Conservation (phyloP, 2,797 vertebrate genomes). For the Centroberyx gerrardi region DNA sequence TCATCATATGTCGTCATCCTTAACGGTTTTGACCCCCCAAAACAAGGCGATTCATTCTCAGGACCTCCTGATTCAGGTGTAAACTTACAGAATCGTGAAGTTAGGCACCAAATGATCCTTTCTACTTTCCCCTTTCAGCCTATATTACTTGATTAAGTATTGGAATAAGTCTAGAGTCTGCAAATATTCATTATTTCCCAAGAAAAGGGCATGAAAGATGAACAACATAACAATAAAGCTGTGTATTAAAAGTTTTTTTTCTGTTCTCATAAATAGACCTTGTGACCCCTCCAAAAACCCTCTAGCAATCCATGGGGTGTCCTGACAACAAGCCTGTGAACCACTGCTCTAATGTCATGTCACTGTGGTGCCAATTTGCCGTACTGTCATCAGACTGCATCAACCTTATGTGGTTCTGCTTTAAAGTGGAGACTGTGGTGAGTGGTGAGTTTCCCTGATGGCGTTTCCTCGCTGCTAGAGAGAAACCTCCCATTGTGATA, state of each 20-base stretch:
- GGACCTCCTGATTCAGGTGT: no score
- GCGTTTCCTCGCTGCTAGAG: constrained; percentile 28
- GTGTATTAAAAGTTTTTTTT: not conserved
- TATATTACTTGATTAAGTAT: not conserved
- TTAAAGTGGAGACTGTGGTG: constrained; percentile 13
- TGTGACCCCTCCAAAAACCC: not conserved
- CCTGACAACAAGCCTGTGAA: not conserved
- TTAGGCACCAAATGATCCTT: not conserved
- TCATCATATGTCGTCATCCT: not conserved
- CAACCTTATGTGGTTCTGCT: not conserved
- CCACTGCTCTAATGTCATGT: constrained; percentile 22
- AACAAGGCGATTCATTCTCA: not conserved
- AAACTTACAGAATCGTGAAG: not conserved
- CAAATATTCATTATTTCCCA: not conserved
- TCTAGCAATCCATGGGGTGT: constrained; percentile 28
- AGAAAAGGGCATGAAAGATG: not conserved
- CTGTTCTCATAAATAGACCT: not conserved
- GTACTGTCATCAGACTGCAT: constrained; percentile 7
- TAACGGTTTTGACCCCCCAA: not conserved
- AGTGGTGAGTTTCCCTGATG: constrained; percentile 32
- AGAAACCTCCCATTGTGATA: not conserved
- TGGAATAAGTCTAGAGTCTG: no score
- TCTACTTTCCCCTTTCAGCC: constrained; percentile 32
- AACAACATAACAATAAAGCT: not conserved
- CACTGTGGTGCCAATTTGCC: not conserved